Percentiles rank a stretch among this genome's conserved stretches.
Conservation (phyloP, 1,140 invertebrate species). For the Mactra quadrangularis region DNA sequence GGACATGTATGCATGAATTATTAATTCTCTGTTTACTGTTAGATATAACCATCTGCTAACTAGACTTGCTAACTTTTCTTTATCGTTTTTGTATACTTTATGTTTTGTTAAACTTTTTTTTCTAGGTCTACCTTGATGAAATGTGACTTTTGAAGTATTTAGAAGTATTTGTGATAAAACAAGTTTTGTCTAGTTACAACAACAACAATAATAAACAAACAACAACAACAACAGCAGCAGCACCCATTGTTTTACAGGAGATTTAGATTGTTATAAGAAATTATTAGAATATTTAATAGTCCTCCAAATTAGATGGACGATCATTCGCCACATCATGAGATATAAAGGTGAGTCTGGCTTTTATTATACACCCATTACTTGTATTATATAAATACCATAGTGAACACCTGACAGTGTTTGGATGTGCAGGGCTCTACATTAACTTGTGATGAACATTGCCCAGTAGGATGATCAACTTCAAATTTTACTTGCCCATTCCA, state of each 20-base stretch:
- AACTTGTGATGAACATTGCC: too few relatives aligned
- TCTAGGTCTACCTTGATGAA: constrained; percentile 20
- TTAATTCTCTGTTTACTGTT: constrained; percentile 19
- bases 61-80: neutral
- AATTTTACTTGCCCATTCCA: too few relatives aligned
- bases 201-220: constrained; percentile 1
- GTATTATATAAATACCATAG: too few relatives aligned
- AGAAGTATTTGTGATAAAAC: too few relatives aligned
- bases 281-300: neutral
- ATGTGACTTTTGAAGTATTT: too few relatives aligned
- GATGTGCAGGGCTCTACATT: too few relatives aligned
- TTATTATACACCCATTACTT: neutral
- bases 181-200: neutral
- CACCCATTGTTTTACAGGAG: neutral
- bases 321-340: constrained; percentile 23
- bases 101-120: neutral
- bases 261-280: too few relatives aligned
- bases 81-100: neutral
- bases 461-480: too few relatives aligned
- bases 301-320: constrained; percentile 12
- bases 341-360: constrained; percentile 16
- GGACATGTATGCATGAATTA: constrained; percentile 17
- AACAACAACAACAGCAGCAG: neutral
- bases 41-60: neutral
- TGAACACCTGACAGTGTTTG: too few relatives aligned